phyloP scores from a whole-genome alignment of 1,140 invertebrate genomes.

The Aphelenchoides avenae region DNA sequence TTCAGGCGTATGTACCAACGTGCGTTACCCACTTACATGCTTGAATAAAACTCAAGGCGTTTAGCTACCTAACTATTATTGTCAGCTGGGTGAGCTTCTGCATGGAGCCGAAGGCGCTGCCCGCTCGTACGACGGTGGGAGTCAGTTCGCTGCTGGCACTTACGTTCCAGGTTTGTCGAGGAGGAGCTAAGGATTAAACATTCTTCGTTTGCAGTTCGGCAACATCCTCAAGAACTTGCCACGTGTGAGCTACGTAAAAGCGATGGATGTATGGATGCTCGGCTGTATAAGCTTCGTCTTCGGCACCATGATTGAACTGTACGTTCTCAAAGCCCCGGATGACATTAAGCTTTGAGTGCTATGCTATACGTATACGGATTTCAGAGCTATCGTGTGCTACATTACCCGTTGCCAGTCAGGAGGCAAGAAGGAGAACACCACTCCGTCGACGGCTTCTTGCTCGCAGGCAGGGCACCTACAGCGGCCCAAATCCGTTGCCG shows the following conservation, averaged over 20 bases:
- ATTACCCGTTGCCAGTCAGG: slow-evolving; percentile 44
- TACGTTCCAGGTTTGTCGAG: slow-evolving; percentile 40
- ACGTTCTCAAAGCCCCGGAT: too few species aligned
- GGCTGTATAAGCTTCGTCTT: slow-evolving; percentile 59
- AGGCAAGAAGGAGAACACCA: slow-evolving; percentile 17
- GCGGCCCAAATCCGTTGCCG: neutral
- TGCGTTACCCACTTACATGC: slow-evolving; percentile 20
- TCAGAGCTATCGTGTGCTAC: slow-evolving; percentile 58
- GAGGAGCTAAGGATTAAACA: neutral
- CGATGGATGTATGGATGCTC: slow-evolving; percentile 58
- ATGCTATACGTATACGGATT: too few species aligned
- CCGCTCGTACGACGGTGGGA: slow-evolving; percentile 54
- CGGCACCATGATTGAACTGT: slow-evolving; percentile 56
- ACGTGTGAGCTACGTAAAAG: slow-evolving; percentile 54
- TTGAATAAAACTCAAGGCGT: neutral
- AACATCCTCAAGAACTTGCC: slow-evolving; percentile 58
- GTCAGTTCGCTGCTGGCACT: slow-evolving; percentile 51
- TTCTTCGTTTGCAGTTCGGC: slow-evolving; percentile 47
- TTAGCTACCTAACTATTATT: slow-evolving; percentile 33
- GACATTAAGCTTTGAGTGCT: too few species aligned
- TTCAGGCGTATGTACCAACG: slow-evolving; percentile 57
- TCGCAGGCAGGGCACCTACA: neutral
- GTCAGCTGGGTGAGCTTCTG: slow-evolving; percentile 57
- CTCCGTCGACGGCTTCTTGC: too few species aligned
- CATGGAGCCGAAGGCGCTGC: slow-evolving; percentile 57